phyloP scores from a whole-genome alignment of 1,140 invertebrate genomes.

The Psilanteris sp. region DNA sequence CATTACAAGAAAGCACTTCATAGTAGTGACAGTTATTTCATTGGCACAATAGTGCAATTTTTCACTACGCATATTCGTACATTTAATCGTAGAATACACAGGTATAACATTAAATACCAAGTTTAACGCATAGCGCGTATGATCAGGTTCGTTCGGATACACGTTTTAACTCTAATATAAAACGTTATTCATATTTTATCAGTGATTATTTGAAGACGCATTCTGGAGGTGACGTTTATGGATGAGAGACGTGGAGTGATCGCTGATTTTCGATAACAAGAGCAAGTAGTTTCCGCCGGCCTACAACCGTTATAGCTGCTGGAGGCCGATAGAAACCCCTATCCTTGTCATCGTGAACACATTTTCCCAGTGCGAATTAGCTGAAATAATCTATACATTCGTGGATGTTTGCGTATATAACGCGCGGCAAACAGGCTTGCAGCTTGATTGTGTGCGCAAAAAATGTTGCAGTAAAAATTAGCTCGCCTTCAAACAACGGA shows the following conservation, averaged over 20 bases:
- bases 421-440: conserved; percentile 1
- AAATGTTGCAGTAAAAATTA: no score
- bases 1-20: no score
- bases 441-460: no score
- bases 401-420: no score
- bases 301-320: conserved; percentile 89
- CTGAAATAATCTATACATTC: conserved; percentile 20
- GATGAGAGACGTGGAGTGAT: conserved; percentile 34
- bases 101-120: no score
- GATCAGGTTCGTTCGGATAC: no score
- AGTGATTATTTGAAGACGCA: neutral
- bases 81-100: no score
- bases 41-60: no score
- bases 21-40: no score
- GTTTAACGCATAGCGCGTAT: no score
- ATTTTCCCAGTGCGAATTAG: conserved; percentile 9
- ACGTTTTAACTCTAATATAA: neutral
- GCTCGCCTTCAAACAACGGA: no score
- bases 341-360: conserved; percentile 70
- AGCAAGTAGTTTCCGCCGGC: conserved; percentile 95
- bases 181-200: neutral
- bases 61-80: no score
- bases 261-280: conserved; percentile 75
- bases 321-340: conserved; percentile 96
- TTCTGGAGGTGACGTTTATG: conserved; percentile 21